Percentiles rank a stretch among this genome's conserved stretches.
These are phyloP conservation scores for Drosophila busckii DNA, from an alignment of 1,140 invertebrate genomes.

Conservation along the genomic window DNA sequence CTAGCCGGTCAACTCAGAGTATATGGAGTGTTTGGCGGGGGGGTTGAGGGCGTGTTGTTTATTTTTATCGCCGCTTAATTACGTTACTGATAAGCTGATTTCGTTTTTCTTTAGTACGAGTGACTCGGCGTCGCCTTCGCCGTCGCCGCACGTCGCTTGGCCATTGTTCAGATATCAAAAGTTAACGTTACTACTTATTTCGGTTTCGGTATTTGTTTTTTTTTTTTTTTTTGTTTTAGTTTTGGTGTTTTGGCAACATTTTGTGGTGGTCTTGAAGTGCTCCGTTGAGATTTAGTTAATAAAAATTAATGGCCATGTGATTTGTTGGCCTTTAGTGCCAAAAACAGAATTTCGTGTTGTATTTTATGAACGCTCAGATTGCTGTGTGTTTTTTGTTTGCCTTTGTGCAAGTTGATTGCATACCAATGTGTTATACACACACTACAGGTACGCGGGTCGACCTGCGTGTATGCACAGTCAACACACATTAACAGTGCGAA, in stretches of 20 bases:
- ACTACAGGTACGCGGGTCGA: background rate
- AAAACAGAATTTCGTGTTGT: conserved; percentile 30
- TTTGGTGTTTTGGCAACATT: conserved; percentile 26
- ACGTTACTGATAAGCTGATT: conserved; percentile 70
- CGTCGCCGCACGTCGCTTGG: conserved; percentile 11
- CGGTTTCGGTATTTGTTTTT: conserved; percentile 11
- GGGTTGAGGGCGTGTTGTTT: conserved; percentile 30
- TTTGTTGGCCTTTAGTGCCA: conserved; percentile 56
- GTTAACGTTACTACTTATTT: conserved; percentile 14
- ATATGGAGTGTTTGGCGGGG: background rate
- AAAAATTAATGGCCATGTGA: conserved; percentile 73
- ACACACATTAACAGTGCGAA: conserved; percentile 1
- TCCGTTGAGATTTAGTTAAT: conserved; percentile 68
- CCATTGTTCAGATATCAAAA: conserved; percentile 43
- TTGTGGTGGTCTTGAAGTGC: conserved; percentile 25
- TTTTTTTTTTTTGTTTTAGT: conserved; percentile 15
- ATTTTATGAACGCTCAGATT: conserved; percentile 29
- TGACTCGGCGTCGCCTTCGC: conserved; percentile 15
- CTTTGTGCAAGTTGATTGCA: conserved; percentile 28
- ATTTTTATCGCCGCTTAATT: conserved; percentile 69
- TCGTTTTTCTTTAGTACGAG: conserved; percentile 35
- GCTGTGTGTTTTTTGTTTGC: too few species aligned
- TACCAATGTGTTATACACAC: conserved; percentile 26
- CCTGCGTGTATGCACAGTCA: too few species aligned
- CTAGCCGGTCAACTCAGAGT: conserved; percentile 14